Base-by-base conservation (phyloP, 1,140 invertebrate genomes). In the Tetramorium alpestre region DNA sequence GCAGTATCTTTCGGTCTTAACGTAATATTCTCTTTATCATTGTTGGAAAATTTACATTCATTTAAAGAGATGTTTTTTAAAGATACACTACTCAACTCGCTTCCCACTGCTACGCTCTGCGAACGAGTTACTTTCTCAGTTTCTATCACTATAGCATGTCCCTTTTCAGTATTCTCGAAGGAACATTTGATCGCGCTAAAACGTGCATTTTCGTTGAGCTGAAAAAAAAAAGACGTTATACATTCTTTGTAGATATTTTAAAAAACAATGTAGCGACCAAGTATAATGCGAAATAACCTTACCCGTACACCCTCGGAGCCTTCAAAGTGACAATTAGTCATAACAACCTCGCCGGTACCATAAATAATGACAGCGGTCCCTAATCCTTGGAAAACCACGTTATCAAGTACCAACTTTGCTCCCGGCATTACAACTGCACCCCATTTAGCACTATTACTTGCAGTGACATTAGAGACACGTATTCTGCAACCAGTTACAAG, bases 281-380 rank as follows among this genome's bases (percentile, higher is more conserved):
- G 0, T 60, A 16, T 47, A 16, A 28, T 47, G n/a, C 7, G 25
- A 62, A 18, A 13, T 56, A 47, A 84, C 22, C 18, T 89, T 93
- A 95, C 95, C 92, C 94, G 91, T 64, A 95, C 78, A 44, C 94
- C 95, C 85, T 95, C 94, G 1, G 87, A 95, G 65, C 92, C 86
- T 85, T 93, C 89, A 87, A 95, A 95, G 22, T 33, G 88, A 56
- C 94, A 95, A 60, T 92, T 78, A 44, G 89, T 86, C 80, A 95
- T 91, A 41, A 65, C 49, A 5, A 90, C 92, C 82, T 94, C 88
- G 49, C 93, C 94, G 22, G 70, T 86, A 76, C 88, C 82, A 78
- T 94, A 93, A 76, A 95, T 80, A 65, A 93, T 91, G 49, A 94
- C 25, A 28, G 91, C 93, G 11, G 92, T 95, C 28, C 94, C 95